phyloP scores from a whole-genome alignment of 2,113 vertebrate genomes.

The Haplochromis burtoni region DNA sequence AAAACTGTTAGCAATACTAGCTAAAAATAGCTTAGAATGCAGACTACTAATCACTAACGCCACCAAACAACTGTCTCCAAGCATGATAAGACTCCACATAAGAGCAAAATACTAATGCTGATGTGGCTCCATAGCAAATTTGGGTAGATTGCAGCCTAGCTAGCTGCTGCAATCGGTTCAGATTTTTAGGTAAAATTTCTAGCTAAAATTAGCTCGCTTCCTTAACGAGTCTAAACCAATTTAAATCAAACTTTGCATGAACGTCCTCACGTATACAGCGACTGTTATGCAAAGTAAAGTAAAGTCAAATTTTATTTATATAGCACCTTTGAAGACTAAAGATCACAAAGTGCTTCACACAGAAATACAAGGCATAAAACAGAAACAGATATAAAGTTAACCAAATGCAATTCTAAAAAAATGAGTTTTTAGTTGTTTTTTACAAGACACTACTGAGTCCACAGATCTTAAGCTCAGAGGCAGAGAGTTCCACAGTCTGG shows the following conservation, averaged over 20 bases:
- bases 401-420: neutral
- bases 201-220: neutral
- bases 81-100: neutral
- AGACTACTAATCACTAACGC: neutral
- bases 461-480: neutral
- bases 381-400: neutral
- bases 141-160: neutral
- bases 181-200: neutral
- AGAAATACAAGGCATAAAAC: neutral
- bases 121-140: neutral
- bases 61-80: neutral
- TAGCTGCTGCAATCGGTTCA: neutral
- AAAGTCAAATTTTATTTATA: neutral
- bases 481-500: neutral
- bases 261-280: neutral
- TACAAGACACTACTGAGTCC: neutral
- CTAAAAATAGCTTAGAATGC: neutral
- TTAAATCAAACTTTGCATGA: neutral
- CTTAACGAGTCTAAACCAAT: neutral
- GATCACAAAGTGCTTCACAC: neutral
- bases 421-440: neutral
- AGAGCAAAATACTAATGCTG: neutral
- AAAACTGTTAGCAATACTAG: neutral
- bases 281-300: neutral
- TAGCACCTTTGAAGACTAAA: neutral